These are phyloP conservation scores for Spisula subtruncata DNA, from an alignment of 2,888 invertebrate species.

Conservation along the genomic window DNA sequence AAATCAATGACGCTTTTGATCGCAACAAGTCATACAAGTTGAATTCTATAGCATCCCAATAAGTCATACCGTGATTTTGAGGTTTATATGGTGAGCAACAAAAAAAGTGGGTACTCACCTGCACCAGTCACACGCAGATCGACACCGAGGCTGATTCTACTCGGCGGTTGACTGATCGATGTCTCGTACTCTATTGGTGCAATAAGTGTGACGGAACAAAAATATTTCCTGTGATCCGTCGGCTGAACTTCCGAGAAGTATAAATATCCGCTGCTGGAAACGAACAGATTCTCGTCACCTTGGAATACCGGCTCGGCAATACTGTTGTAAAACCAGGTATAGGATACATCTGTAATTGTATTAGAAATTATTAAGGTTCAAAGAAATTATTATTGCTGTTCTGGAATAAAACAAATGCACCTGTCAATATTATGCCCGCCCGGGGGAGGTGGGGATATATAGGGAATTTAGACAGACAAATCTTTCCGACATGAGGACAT, in stretches of 20 bases:
- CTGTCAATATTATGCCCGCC: no score
- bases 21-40: no score
- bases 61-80: no score
- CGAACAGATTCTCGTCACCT: conserved; percentile 94
- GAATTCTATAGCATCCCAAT: no score
- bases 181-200: conserved; percentile 70
- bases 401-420: no score
- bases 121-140: conserved; percentile 78
- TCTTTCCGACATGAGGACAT: no score
- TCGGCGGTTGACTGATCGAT: conserved; percentile 77
- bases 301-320: conserved; percentile 98
- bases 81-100: no score
- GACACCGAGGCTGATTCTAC: conserved; percentile 82
- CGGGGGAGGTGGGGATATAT: no score
- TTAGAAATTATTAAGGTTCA: no score
- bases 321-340: conserved; percentile 96
- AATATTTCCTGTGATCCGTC: conserved; percentile 66
- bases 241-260: conserved; percentile 72
- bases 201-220: conserved; percentile 66
- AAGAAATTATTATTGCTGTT: no score
- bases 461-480: no score
- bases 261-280: conserved; percentile 96
- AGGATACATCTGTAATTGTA: conserved; percentile 85
- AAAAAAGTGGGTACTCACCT: conserved; percentile 64
- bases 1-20: no score